phyloP scores from a whole-genome alignment of 2,113 vertebrate species.

The Hemiprocne comata region DNA sequence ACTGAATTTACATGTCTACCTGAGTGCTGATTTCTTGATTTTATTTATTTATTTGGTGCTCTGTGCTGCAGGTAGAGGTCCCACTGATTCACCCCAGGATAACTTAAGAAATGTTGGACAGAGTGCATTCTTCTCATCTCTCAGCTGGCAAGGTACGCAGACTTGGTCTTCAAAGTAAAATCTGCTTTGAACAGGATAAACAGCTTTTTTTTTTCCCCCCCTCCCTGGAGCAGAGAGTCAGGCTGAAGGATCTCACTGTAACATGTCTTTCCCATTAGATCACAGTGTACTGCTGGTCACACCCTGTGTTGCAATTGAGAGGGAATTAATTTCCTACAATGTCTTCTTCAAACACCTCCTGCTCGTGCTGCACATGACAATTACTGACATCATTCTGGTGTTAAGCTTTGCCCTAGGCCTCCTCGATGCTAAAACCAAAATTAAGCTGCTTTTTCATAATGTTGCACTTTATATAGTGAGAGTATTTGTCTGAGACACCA shows the following conservation, averaged over 20 bases:
- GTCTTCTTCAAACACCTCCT: neutral
- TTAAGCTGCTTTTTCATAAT: neutral
- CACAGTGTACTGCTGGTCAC: neutral
- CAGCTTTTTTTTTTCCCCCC: accelerated
- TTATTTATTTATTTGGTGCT: neutral
- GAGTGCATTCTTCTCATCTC: slow-evolving; percentile 82
- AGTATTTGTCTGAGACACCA: neutral
- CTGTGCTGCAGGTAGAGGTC: slow-evolving; percentile 74
- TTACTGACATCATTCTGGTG: neutral
- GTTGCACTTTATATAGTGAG: accelerated
- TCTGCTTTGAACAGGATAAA: neutral
- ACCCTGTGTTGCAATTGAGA: neutral
- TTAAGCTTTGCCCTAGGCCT: neutral
- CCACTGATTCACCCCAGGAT: slow-evolving; percentile 73
- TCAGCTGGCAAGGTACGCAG: slow-evolving; percentile 83
- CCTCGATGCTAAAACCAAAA: neutral
- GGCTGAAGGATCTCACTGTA: neutral
- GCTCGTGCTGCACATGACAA: neutral
- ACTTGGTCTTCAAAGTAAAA: neutral
- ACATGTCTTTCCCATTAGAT: neutral
- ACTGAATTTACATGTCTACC: accelerated
- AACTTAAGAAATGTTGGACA: slow-evolving; percentile 78
- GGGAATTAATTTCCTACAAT: neutral
- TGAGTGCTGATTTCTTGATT: neutral
- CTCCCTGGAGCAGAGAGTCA: neutral